These are phyloP conservation scores for Lobophora halterata DNA, from an alignment of 2,888 invertebrate genomes.

Conservation along the genomic window DNA sequence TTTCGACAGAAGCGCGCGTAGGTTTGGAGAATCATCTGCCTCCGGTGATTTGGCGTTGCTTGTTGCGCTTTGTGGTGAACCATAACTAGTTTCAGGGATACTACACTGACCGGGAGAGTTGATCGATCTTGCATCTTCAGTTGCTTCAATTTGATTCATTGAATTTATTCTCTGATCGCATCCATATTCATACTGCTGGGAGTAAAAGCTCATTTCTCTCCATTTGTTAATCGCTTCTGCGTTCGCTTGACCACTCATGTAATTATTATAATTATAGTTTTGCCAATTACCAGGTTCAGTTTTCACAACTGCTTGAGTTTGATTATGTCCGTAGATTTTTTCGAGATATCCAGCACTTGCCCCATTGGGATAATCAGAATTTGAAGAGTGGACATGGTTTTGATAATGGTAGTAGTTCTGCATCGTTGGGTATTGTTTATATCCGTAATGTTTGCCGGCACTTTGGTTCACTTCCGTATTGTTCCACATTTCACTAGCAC, in stretches of 20 bases:
- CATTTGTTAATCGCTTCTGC: conserved; percentile 61
- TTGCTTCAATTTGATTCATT: conserved; percentile 44
- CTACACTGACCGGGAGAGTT: conserved; percentile 66
- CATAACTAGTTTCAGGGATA: conserved; percentile 60
- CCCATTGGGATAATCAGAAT: conserved; percentile 49
- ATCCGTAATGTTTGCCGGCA: conserved; percentile 50
- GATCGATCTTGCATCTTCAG: conserved; percentile 52
- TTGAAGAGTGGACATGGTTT: conserved; percentile 52
- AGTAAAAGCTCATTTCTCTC: conserved; percentile 61
- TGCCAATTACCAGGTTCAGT: conserved; percentile 60
- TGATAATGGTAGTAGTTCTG: conserved; percentile 54
- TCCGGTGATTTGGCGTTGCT: conserved; percentile 58
- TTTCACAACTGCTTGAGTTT: conserved; percentile 50
- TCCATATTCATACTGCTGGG: conserved; percentile 53
- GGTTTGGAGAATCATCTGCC: conserved; percentile 75
- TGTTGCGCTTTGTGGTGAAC: conserved; percentile 60
- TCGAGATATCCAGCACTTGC: conserved; percentile 41
- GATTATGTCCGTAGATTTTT: conserved; percentile 45
- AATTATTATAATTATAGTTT: conserved; percentile 50
- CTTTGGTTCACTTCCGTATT: conserved; percentile 57
- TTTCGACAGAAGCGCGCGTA: conserved; percentile 80
- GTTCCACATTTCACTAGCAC: conserved; percentile 71
- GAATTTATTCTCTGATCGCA: conserved; percentile 48
- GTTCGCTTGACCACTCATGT: conserved; percentile 46
- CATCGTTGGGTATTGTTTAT: conserved; percentile 52